Evolutionary conservation across 1,140 invertebrate species (phyloP).

Genomic region (Drosophila dunni): DNA sequence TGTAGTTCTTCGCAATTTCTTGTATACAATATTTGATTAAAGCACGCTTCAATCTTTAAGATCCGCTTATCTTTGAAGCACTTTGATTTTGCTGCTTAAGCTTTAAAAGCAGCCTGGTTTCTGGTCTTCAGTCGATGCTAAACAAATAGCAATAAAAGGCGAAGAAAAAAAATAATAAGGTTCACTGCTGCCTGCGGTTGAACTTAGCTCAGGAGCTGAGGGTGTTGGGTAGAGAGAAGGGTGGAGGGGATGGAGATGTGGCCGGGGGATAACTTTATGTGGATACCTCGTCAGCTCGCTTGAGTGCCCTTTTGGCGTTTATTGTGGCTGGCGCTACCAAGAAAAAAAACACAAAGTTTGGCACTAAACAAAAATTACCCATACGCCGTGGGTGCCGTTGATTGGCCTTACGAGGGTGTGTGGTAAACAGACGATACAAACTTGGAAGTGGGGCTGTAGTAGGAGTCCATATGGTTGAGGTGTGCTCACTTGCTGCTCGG

Average conservation of each 20-base stretch:
- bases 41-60: slow-evolving; percentile 16
- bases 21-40: neutral
- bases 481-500: slow-evolving; percentile 22
- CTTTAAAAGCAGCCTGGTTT: slow-evolving; percentile 24
- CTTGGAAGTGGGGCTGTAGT: slow-evolving; percentile 10
- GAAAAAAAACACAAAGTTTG: slow-evolving; percentile 50
- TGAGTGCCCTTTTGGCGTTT: slow-evolving; percentile 73
- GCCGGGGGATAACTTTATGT: slow-evolving; percentile 35
- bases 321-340: slow-evolving; percentile 57
- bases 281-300: slow-evolving; percentile 48
- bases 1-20: no score
- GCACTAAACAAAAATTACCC: slow-evolving; percentile 78
- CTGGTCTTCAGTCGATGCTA: slow-evolving; percentile 48
- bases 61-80: neutral
- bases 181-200: slow-evolving; percentile 61
- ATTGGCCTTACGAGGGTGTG: slow-evolving; percentile 45
- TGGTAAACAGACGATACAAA: slow-evolving; percentile 10
- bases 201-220: slow-evolving; percentile 3
- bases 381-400: slow-evolving; percentile 70
- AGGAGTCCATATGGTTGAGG: neutral
- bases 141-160: slow-evolving; percentile 78
- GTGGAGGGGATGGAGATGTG: neutral
- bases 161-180: slow-evolving; percentile 68
- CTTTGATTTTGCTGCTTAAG: slow-evolving; percentile 35
- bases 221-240: neutral